Percentiles rank a stretch among this genome's conserved stretches.
These are phyloP conservation scores for Drosophila tropicalis DNA, from an alignment of 1,140 invertebrate genomes.

Conservation along the genomic window DNA sequence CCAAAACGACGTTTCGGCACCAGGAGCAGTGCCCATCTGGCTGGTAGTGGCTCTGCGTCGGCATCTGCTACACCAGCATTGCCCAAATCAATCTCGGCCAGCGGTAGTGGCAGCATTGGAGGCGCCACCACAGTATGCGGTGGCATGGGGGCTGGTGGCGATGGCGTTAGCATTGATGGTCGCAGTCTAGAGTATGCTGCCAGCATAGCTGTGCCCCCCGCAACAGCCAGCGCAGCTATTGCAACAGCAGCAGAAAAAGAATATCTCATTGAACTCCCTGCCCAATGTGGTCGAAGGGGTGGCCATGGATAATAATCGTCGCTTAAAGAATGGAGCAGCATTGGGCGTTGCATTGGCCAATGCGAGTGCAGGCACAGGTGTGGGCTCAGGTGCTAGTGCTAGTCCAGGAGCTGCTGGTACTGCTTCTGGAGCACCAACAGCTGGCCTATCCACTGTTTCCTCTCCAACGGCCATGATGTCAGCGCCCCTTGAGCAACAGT, in stretches of 20 bases:
- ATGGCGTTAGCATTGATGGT: slow-evolving; percentile 62
- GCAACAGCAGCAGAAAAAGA: slow-evolving; percentile 78
- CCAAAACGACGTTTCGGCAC: slow-evolving; percentile 80
- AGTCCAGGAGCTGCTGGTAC: slow-evolving; percentile 14
- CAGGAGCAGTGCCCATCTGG: slow-evolving; percentile 69
- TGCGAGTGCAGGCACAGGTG: slow-evolving; percentile 13
- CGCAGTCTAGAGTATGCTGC: slow-evolving; percentile 60
- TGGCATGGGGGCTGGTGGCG: slow-evolving; percentile 27
- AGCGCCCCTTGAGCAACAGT: slow-evolving; percentile 61
- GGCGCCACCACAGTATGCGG: slow-evolving; percentile 28
- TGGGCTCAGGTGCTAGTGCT: background rate
- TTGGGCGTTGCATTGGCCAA: background rate
- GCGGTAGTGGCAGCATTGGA: slow-evolving; percentile 60
- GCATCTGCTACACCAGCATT: slow-evolving; percentile 39
- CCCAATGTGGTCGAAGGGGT: slow-evolving; percentile 80
- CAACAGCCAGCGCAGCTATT: slow-evolving; percentile 62
- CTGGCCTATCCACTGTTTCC: slow-evolving; percentile 67
- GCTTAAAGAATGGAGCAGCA: slow-evolving; percentile 44
- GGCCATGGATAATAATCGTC: slow-evolving; percentile 57
- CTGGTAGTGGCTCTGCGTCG: slow-evolving; percentile 41
- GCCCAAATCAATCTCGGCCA: slow-evolving; percentile 73
- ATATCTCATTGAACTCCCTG: slow-evolving; percentile 75
- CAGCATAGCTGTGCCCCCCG: slow-evolving; percentile 51
- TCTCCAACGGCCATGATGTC: slow-evolving; percentile 72
- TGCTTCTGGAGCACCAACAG: slow-evolving; percentile 20